Evolutionary conservation across 1,140 invertebrate species (phyloP), one percentile per base, ranked within the genome.

Genomic region (Campoletis sonorensis): DNA sequence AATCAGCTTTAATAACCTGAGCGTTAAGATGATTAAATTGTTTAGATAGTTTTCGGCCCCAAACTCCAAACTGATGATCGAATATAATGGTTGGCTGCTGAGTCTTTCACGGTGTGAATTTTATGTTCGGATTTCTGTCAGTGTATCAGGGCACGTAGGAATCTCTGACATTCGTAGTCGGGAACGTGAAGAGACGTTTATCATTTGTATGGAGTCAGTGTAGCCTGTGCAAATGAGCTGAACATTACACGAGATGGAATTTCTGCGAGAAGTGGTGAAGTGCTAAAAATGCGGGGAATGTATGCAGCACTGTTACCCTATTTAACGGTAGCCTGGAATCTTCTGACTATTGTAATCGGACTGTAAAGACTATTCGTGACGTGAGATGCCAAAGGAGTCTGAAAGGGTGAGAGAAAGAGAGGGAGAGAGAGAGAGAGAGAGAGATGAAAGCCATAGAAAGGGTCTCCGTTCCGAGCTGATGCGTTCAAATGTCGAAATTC

Each of bases 401-500:
- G 13, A 26, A 61, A 26, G 72, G 64, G 27, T 1, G 18, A 4
- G 73, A 58, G 79, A 79, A 79, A 79, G 79, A 49, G 81, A 16
- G 30, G 54, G 26, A 77, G 64, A 68, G 5, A 13, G 30, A 61
- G 37, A 73, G 26, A 68, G 1, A 16, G 13, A 75, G n/a, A n/a
- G n/a, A n/a, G n/a, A n/a, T n/a, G n/a, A n/a, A n/a, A n/a, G n/a
- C n/a, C n/a, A n/a, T n/a, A 58, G 79, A 79, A 80, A 79, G 79
- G 70, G 81, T 54, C 58, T 37, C 73, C 45, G 80, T 80, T 77
- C 70, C 81, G 76, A 67, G 67, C 79, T 79, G 70, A 78, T 82
- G 83, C 75, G 76, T 80, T 81, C 80, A 84, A 88, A 88, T 85
- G 87, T 83, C 84, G 83, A 88, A 88, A 88, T 88, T 88, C 87